phyloP scores from a whole-genome alignment of 2,888 invertebrate genomes.

The Elmis aenea region DNA sequence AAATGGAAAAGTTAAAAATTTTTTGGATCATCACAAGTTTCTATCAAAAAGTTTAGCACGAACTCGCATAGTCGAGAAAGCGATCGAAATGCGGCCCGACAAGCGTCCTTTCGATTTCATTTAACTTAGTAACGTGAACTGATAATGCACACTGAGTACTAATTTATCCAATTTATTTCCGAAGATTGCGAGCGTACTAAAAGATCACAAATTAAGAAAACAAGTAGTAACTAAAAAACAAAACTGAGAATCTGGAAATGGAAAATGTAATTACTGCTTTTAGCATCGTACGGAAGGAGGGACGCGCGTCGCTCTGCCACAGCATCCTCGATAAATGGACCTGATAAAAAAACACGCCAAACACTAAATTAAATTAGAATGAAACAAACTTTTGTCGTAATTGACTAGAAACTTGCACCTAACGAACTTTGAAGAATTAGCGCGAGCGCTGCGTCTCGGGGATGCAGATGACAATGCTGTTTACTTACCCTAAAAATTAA shows the following conservation, averaged over 20 bases:
- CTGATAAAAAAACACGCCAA: constrained; percentile 12
- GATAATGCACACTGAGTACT: constrained; percentile 10
- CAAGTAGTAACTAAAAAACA: constrained; percentile 1
- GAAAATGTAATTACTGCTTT: constrained; percentile 10
- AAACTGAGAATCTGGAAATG: constrained; percentile 7
- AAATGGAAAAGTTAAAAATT: constrained; percentile 33
- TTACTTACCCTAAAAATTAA: no score
- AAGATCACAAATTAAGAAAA: constrained; percentile 1
- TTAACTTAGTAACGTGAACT: constrained; percentile 13
- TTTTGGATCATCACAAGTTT: constrained; percentile 24
- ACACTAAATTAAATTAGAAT: constrained; percentile 15
- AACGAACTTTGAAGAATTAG: constrained; percentile 12
- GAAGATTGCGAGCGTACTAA: constrained; percentile 3
- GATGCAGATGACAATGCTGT: no score
- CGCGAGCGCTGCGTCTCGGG: constrained; percentile 5
- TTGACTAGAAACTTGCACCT: constrained; percentile 14
- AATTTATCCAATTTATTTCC: not conserved
- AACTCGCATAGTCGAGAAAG: constrained; percentile 24
- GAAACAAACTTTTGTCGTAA: constrained; percentile 10
- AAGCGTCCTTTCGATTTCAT: constrained; percentile 8
- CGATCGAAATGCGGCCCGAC: constrained; percentile 17
- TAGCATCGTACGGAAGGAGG: constrained; percentile 4
- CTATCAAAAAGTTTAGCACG: constrained; percentile 24
- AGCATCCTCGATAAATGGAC: constrained; percentile 11
- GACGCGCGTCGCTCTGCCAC: not conserved